phyloP scores from a whole-genome alignment of 2,113 vertebrate genomes.

The Hipposideros armiger region DNA sequence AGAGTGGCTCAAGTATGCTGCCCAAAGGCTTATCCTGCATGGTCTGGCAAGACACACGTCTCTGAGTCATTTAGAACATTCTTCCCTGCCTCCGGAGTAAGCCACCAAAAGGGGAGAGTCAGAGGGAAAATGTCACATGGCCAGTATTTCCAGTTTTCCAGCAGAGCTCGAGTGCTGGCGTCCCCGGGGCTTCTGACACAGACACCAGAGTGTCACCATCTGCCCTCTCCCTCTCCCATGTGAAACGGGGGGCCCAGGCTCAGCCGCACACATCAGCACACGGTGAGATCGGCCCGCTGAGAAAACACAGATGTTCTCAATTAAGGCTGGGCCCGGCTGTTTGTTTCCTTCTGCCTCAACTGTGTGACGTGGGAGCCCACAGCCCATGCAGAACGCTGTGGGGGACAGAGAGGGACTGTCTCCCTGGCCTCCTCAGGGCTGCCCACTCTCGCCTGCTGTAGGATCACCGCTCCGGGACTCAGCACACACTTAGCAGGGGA shows the following conservation, averaged over 20 bases:
- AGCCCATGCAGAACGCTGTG: background rate
- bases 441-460: rapidly evolving
- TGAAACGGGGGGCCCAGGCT: background rate
- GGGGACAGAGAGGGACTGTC: background rate
- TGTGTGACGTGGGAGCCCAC: background rate
- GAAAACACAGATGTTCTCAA: background rate
- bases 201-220: background rate
- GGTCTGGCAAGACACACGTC: background rate
- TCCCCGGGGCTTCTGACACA: background rate
- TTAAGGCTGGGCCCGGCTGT: background rate
- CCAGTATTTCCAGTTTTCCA: slow-evolving; percentile 68
- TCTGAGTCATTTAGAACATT: background rate
- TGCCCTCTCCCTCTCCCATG: background rate
- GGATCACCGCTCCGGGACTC: background rate
- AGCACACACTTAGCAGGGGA: background rate
- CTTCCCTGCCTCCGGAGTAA: background rate
- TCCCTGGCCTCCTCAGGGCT: background rate
- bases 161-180: background rate
- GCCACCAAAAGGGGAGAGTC: background rate
- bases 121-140: slow-evolving; percentile 22
- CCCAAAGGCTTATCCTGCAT: background rate
- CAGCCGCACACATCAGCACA: background rate
- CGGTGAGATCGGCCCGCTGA: background rate
- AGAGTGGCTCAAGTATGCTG: background rate
- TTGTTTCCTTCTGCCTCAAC: background rate